phyloP scores from a whole-genome alignment of 2,888 invertebrate genomes.

The Crossocerus cetratus region DNA sequence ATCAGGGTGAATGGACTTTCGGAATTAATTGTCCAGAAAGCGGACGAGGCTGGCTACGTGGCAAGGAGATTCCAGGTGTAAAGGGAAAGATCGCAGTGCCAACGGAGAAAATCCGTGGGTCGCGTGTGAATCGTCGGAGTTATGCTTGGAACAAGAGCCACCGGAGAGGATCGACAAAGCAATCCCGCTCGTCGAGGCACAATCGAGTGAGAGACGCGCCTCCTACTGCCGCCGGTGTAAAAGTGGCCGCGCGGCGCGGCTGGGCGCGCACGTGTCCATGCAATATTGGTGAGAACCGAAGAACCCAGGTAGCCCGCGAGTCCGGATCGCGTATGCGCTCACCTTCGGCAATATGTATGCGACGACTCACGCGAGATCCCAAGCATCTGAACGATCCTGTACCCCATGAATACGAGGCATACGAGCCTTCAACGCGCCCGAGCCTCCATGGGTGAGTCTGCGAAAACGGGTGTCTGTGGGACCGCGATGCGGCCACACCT shows the following conservation, averaged over 20 bases:
- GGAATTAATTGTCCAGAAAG: too few species aligned
- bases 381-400: background rate
- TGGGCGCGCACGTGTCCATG: slow-evolving; percentile 13
- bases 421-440: background rate
- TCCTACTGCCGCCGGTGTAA: slow-evolving; percentile 43
- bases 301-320: too few species aligned
- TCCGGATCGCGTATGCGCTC: slow-evolving; percentile 19
- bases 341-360: slow-evolving; percentile 27
- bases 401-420: too few species aligned
- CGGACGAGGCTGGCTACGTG: too few species aligned
- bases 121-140: slow-evolving; percentile 71
- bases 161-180: slow-evolving; percentile 54
- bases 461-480: slow-evolving; percentile 7
- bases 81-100: slow-evolving; percentile 49
- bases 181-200: slow-evolving; percentile 59
- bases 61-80: background rate
- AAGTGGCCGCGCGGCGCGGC: slow-evolving; percentile 16
- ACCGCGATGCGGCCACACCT: slow-evolving; percentile 50
- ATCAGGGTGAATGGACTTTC: too few species aligned
- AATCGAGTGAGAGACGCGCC: slow-evolving; percentile 60
- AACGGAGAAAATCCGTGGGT: slow-evolving; percentile 62
- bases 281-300: slow-evolving; percentile 2
- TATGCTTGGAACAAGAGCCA: slow-evolving; percentile 63
- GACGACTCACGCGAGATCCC: slow-evolving; percentile 7
- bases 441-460: background rate